Conservation (phyloP, 2,888 invertebrate genomes). For the Flexamia atlantica region DNA sequence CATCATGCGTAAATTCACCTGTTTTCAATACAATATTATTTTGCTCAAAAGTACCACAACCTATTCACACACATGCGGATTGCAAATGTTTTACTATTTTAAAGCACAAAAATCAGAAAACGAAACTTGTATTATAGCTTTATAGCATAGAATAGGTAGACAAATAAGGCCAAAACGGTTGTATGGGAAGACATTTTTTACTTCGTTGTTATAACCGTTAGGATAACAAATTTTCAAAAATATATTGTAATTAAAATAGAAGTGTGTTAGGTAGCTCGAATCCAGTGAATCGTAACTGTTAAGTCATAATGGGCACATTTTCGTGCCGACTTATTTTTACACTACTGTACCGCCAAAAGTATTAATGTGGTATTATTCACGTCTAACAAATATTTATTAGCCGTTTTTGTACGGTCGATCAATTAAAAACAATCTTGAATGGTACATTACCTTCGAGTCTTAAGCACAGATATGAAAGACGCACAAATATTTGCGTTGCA, state of each 20-base stretch:
- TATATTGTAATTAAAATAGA: constrained; percentile 36
- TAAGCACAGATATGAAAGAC: neutral
- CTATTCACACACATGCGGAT: too few species aligned
- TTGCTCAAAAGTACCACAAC: neutral
- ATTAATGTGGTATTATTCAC: neutral
- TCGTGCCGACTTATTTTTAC: constrained; percentile 40
- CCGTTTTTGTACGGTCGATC: neutral
- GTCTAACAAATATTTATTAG: neutral
- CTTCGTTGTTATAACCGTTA: constrained; percentile 13
- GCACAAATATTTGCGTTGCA: constrained; percentile 38
- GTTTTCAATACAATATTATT: neutral
- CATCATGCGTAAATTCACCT: neutral
- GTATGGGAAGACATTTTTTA: constrained; percentile 23
- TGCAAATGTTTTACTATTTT: neutral
- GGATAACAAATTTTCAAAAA: constrained; percentile 11
- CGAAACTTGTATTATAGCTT: constrained; percentile 20
- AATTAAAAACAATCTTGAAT: neutral
- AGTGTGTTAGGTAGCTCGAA: constrained; percentile 2
- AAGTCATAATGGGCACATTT: constrained; percentile 16
- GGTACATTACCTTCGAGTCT: neutral
- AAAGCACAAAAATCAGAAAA: constrained; percentile 4
- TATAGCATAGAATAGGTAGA: constrained; percentile 9
- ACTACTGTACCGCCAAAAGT: neutral
- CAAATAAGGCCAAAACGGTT: constrained; percentile 27
- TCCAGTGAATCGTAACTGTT: neutral